Base-by-base conservation (phyloP, 2,797 vertebrate species). In the Cossypha niveicapilla region DNA sequence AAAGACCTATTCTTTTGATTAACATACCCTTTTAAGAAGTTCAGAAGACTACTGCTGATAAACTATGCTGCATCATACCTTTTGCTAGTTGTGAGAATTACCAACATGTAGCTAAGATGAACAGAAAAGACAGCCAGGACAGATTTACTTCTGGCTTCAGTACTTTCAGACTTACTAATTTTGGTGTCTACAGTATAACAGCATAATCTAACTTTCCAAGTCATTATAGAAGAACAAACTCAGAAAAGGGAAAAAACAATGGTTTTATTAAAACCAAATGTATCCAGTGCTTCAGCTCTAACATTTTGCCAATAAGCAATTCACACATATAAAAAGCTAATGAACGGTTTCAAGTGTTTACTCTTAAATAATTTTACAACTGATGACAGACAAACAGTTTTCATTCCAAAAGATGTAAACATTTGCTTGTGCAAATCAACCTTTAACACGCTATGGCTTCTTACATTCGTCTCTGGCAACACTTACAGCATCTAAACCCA, bases 381-480 rank as follows among this genome's bases (percentile, higher is more conserved):
- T 44, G 70, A 96, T 88, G 91, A 97, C 79, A 92, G 48, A 86
- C 39, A 83, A 96, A 95, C 77, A 68, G 56, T 79, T 96, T 89
- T 75, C 47, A 78, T 87, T 95, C 41, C 34, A 72, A 75, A 85
- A 96, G 78, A 93, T 88, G 91, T 73, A 95, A 97, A 97, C 76
- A 74, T 86, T 75, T 94, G 86, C 91, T 95, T 96, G 97, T 97
- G 96, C 97, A 98, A 97, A 96, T 97, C 63, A 95, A 81, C 71
- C 92, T 95, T 74, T 80, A 92, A 93, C 93, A 96, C 10, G 11
- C 65, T 95, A 97, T 97, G 96, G 96, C 96, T 97, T 97, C 93
- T 94, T 90, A 79, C 76, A 90, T 63, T 92, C 57, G 0, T 88
- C 79, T 94, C 84, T 90, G 88, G 65, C 67, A 96, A 87, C 77